phyloP scores from a whole-genome alignment of 2,797 vertebrate genomes.

The Coccyzus lansbergi region DNA sequence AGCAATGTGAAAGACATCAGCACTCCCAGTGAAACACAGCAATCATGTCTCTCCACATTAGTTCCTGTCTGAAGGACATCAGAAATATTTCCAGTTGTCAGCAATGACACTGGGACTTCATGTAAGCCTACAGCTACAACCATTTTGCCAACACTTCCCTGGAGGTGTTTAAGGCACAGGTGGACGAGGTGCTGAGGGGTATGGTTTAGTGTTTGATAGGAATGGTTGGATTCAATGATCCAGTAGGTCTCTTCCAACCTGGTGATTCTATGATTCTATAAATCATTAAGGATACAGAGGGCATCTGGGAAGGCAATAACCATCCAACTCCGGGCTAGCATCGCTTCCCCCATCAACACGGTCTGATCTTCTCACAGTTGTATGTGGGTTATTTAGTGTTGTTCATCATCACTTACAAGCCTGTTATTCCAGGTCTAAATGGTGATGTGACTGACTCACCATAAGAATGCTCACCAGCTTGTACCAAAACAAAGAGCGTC shows the following conservation, averaged over 20 bases:
- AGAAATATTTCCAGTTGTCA: neutral
- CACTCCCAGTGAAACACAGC: neutral
- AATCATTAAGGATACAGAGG: neutral
- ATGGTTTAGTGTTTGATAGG: too few species aligned
- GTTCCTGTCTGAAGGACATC: neutral
- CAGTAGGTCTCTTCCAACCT: too few species aligned
- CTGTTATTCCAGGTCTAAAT: neutral
- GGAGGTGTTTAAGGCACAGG: too few species aligned
- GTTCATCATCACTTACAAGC: neutral
- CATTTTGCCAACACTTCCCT: neutral
- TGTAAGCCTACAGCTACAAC: neutral
- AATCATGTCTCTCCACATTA: fast-evolving
- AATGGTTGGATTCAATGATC: too few species aligned
- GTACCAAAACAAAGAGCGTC: neutral
- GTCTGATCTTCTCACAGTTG: neutral
- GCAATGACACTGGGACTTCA: neutral
- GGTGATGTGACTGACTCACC: neutral
- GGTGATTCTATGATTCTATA: too few species aligned
- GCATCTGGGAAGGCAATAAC: neutral
- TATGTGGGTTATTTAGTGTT: neutral
- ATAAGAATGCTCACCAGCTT: neutral
- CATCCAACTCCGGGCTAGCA: neutral
- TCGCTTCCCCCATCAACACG: fast-evolving
- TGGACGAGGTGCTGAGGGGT: too few species aligned
- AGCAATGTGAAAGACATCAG: fast-evolving